Conservation (phyloP, 1,140 invertebrate species). For the Papilio xuthus region DNA sequence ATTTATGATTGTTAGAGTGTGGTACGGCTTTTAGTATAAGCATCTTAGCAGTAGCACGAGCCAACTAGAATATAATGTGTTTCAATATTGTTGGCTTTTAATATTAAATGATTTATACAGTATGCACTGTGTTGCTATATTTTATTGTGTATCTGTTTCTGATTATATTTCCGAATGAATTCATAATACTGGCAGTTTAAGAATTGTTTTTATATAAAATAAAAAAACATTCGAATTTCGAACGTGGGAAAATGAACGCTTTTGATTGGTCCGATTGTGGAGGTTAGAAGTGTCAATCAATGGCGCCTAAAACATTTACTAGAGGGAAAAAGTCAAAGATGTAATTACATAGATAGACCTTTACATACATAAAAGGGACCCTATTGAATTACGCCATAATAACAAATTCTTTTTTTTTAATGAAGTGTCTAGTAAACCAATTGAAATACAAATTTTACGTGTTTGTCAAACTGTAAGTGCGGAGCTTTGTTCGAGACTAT, state of each 20-base stretch:
- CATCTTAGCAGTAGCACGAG: constrained; percentile 52
- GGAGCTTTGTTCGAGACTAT: too few relatives aligned
- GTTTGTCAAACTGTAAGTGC: too few relatives aligned
- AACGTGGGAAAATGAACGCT: not conserved
- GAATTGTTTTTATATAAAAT: not conserved
- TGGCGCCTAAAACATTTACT: not conserved
- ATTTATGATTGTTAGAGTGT: constrained; percentile 64
- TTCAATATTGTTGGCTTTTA: constrained; percentile 37
- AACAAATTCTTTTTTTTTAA: too few relatives aligned
- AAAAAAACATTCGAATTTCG: not conserved
- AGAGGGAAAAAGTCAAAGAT: not conserved
- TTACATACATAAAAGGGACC: not conserved
- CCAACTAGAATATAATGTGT: constrained; percentile 36
- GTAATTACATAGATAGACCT: not conserved
- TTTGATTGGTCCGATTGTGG: not conserved
- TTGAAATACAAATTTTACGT: too few relatives aligned
- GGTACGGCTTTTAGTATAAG: constrained; percentile 49
- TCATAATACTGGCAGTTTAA: not conserved
- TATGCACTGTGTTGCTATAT: constrained; percentile 28
- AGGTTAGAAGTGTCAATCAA: not conserved
- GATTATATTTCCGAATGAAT: not conserved
- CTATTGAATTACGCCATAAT: too few relatives aligned
- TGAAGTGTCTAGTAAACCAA: too few relatives aligned
- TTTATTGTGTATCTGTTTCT: constrained; percentile 23
- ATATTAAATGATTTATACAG: constrained; percentile 22